Evolutionary conservation across 1,140 invertebrate genomes (phyloP).

Genomic region (Cotesia chilonis): DNA sequence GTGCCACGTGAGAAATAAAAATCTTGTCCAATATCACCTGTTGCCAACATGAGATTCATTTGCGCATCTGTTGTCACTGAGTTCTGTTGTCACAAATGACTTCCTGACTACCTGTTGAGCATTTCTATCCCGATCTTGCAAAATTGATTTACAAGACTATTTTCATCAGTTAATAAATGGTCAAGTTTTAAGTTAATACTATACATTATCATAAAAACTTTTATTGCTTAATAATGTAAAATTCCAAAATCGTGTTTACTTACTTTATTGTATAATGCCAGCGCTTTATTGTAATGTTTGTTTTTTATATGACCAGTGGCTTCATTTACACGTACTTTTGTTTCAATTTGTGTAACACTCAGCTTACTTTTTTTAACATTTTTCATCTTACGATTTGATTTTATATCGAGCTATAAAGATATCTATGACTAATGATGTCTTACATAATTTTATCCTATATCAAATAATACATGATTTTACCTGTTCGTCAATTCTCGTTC

Average conservation of each 20-base stretch:
- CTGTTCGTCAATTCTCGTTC: neutral
- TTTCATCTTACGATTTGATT: constrained; percentile 31
- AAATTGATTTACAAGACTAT: neutral
- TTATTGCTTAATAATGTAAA: neutral
- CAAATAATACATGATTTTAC: neutral
- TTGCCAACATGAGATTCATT: constrained; percentile 31
- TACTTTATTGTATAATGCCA: constrained; percentile 75
- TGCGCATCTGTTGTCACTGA: constrained; percentile 21
- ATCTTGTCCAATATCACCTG: constrained; percentile 17
- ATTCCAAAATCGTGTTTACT: constrained; percentile 41
- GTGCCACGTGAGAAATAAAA: constrained; percentile 24
- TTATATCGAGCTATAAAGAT: constrained; percentile 21
- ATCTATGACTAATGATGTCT: constrained; percentile 5
- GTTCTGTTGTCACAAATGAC: neutral
- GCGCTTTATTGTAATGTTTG: constrained; percentile 73
- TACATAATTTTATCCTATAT: neutral
- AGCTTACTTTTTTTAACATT: constrained; percentile 23
- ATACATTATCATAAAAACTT: neutral
- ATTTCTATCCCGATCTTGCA: neutral
- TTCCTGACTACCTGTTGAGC: constrained; percentile 28
- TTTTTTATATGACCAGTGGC: constrained; percentile 76
- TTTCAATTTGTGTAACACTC: constrained; percentile 46
- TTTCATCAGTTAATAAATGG: neutral
- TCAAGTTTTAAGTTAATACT: neutral
- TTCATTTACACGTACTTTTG: constrained; percentile 73